These are phyloP conservation scores for Phyllotis vaccarum DNA, from an alignment of 2,797 vertebrate species.

Conservation along the genomic window DNA sequence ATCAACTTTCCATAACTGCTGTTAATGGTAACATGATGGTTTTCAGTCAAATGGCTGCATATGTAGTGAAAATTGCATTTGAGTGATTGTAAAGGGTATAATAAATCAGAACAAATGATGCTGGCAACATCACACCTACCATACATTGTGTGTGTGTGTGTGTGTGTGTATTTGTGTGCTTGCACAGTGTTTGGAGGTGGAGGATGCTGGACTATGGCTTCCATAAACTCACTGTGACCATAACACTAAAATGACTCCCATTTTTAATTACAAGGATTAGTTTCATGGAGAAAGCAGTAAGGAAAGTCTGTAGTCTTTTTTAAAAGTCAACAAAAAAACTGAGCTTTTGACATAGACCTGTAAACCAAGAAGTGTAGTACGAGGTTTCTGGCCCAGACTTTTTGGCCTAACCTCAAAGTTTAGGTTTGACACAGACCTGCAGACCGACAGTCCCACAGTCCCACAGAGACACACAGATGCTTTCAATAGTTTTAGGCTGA, in stretches of 20 bases:
- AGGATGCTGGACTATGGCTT: background rate
- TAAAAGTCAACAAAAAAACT: background rate
- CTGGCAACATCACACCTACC: background rate
- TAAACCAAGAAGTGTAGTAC: too few relatives aligned
- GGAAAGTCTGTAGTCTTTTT: background rate
- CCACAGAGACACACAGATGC: too few relatives aligned
- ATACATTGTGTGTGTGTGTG: background rate
- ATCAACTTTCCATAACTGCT: background rate
- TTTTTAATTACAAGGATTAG: slow-evolving; percentile 42
- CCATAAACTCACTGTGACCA: background rate
- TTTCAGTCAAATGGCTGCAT: background rate
- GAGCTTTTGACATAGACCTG: background rate
- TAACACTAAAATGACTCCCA: background rate
- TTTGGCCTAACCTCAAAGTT: too few relatives aligned
- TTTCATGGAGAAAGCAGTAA: slow-evolving; percentile 21
- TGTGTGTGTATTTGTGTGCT: background rate
- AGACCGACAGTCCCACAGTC: too few relatives aligned
- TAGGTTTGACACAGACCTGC: too few relatives aligned
- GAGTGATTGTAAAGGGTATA: background rate
- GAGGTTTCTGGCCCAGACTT: too few relatives aligned
- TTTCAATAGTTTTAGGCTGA: too few relatives aligned
- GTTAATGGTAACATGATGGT: slow-evolving; percentile 28
- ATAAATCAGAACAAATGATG: background rate
- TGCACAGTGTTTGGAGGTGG: background rate
- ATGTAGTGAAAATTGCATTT: background rate